phyloP scores from a whole-genome alignment of 2,113 vertebrate genomes.

The Phalacrocorax aristotelis region DNA sequence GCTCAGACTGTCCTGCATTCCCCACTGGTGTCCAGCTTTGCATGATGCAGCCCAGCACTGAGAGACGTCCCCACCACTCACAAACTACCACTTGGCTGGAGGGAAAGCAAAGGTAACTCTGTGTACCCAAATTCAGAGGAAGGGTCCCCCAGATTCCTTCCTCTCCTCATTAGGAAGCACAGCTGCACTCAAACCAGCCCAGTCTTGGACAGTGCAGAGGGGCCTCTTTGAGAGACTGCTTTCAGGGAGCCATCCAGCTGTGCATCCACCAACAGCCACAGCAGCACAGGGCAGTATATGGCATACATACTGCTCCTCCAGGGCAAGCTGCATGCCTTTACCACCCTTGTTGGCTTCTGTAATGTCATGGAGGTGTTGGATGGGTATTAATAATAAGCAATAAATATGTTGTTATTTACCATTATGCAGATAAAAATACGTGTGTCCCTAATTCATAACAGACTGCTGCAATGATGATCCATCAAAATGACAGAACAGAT shows the following conservation, averaged over 20 bases:
- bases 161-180: background rate
- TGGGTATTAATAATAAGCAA: background rate
- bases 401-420: background rate
- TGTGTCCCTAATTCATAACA: accelerated
- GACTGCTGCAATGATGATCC: background rate
- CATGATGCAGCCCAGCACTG: background rate
- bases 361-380: background rate
- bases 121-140: background rate
- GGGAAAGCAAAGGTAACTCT: background rate
- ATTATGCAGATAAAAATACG: background rate
- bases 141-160: background rate
- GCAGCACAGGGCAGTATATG: background rate
- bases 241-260: background rate
- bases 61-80: background rate
- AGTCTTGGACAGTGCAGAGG: background rate
- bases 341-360: background rate
- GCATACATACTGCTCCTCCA: background rate
- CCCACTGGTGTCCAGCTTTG: background rate
- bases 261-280: accelerated
- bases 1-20: background rate
- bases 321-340: background rate
- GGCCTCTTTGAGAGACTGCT: background rate
- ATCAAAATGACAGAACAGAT: background rate
- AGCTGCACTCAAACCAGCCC: background rate
- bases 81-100: background rate